A percentile compares a stretch with the other conserved stretches of the same genome.
These are phyloP conservation scores for Falco columbarius DNA, from an alignment of 2,797 vertebrate genomes.

Conservation along the genomic window DNA sequence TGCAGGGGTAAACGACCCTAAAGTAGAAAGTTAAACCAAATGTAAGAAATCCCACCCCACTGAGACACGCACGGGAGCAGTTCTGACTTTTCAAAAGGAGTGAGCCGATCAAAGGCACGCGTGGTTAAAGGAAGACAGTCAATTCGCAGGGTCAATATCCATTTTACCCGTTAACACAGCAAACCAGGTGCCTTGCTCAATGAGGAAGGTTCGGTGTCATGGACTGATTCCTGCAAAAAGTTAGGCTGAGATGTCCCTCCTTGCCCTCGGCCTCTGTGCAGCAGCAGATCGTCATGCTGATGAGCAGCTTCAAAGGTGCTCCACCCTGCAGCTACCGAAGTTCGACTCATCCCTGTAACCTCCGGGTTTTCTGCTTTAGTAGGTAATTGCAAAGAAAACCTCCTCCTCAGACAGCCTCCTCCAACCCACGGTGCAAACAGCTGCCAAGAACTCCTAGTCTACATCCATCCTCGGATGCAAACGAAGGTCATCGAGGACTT, in stretches of 20 bases:
- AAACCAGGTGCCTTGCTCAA: fast-evolving
- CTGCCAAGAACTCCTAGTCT: neutral
- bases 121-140: neutral
- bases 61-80: fast-evolving
- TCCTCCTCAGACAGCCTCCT: neutral
- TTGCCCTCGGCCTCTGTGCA: neutral
- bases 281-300: neutral
- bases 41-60: neutral
- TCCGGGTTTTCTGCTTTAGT: neutral
- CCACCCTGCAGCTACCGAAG: neutral
- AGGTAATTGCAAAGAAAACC: neutral
- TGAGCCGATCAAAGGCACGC: neutral
- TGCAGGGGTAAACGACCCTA: neutral
- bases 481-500: neutral
- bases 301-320: neutral
- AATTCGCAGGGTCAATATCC: neutral
- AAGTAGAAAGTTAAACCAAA: neutral
- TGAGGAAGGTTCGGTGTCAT: neutral
- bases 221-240: neutral
- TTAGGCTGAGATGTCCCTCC: neutral
- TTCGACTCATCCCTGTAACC: neutral
- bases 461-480: neutral
- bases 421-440: fast-evolving
- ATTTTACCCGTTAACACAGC: neutral
- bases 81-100: neutral